Percentiles rank a stretch among this genome's conserved stretches.
Evolutionary conservation across 2,888 invertebrate genomes (phyloP).

Genomic region (Malacosoma neustria): DNA sequence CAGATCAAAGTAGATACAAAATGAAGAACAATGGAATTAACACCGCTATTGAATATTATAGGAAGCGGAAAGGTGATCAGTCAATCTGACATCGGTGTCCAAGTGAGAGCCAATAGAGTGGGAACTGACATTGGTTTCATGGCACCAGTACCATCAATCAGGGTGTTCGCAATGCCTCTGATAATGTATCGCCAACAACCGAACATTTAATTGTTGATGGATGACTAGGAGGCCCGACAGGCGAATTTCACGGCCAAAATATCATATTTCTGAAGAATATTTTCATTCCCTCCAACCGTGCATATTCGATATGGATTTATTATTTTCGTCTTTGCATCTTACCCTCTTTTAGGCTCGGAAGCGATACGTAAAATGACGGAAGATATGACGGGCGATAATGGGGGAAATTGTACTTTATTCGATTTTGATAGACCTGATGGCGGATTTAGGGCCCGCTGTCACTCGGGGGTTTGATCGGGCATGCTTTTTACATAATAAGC

Average conservation of each 20-base stretch:
- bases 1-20: background rate
- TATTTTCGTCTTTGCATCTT: conserved; percentile 64
- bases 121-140: conserved; percentile 39
- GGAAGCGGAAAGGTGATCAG: conserved; percentile 34
- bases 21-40: conserved; percentile 6
- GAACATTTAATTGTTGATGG: conserved; percentile 70
- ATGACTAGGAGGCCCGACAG: conserved; percentile 37
- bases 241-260: conserved; percentile 47
- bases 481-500: background rate
- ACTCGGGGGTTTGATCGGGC: conserved; percentile 26
- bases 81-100: conserved; percentile 49
- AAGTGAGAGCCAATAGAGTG: conserved; percentile 36
- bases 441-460: conserved; percentile 58
- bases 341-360: conserved; percentile 66
- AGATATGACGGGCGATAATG: conserved; percentile 70
- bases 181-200: conserved; percentile 65
- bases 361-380: conserved; percentile 72
- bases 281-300: conserved; percentile 50
- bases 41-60: conserved; percentile 22
- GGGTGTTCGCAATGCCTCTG: conserved; percentile 48
- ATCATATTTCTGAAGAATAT: conserved; percentile 42
- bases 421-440: conserved; percentile 71
- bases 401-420: conserved; percentile 72
- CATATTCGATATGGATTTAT: conserved; percentile 71
- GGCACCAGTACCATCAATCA: conserved; percentile 60